These are phyloP conservation scores for Capreolus pygargus DNA, from an alignment of 2,113 vertebrate species.

Conservation along the genomic window DNA sequence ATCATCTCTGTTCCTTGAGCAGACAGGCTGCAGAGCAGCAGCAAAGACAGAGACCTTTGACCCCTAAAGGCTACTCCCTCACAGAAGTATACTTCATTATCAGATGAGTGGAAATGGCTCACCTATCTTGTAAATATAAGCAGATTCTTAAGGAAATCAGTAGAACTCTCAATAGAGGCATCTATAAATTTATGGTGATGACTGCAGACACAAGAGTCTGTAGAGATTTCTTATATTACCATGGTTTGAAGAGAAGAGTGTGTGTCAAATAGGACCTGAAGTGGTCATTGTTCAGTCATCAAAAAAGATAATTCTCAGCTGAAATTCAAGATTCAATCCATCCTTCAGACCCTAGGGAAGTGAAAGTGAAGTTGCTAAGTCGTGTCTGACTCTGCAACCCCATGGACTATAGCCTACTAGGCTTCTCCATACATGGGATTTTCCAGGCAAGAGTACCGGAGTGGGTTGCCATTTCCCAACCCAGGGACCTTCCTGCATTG, in stretches of 20 bases:
- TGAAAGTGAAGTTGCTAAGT: neutral
- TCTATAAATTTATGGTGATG: neutral
- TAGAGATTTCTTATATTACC: neutral
- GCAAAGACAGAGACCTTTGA: neutral
- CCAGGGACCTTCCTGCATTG: neutral
- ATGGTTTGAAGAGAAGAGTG: neutral
- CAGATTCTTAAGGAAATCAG: neutral
- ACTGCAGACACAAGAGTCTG: neutral
- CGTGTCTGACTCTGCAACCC: accelerated
- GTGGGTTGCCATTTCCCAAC: neutral
- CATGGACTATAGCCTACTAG: neutral
- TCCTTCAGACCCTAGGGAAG: neutral
- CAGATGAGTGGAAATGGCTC: neutral
- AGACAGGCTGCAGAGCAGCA: neutral
- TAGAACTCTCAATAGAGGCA: neutral
- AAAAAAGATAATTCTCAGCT: neutral
- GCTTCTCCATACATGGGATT: neutral
- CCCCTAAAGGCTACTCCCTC: neutral
- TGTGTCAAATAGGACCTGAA: neutral
- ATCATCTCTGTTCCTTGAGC: neutral
- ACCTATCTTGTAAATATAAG: neutral
- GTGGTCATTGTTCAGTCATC: neutral
- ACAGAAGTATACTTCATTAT: neutral
- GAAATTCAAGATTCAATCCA: neutral
- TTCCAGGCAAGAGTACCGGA: neutral